phyloP scores from a whole-genome alignment of 2,797 vertebrate species.

The Takifugu ocellatus region DNA sequence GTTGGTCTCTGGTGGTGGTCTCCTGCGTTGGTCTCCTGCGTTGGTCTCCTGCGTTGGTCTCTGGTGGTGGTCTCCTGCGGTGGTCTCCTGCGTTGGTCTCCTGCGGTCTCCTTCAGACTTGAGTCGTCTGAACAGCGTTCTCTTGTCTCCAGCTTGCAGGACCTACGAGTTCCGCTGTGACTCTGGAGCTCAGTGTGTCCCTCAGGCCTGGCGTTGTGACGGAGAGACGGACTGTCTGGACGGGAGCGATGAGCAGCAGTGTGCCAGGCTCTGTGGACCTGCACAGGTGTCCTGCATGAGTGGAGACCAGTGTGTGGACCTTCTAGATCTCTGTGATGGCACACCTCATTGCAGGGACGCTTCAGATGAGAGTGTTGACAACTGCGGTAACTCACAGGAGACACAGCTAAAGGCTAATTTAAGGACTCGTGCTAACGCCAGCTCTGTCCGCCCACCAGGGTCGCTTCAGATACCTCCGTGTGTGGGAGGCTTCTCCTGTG shows the following conservation, averaged over 20 bases:
- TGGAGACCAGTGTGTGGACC: constrained; percentile 75
- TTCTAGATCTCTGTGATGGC: constrained; percentile 82
- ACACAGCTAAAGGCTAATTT: not conserved
- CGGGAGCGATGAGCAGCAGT: constrained; percentile 79
- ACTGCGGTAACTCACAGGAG: constrained; percentile 74
- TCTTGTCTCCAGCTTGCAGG: constrained; percentile 61
- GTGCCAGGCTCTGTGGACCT: constrained; percentile 65
- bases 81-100: too few species aligned
- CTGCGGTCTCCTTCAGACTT: too few species aligned
- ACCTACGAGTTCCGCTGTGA: constrained; percentile 77
- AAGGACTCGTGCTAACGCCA: not conserved
- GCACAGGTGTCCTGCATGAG: constrained; percentile 70
- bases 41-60: too few species aligned
- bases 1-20: too few species aligned
- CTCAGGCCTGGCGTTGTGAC: constrained; percentile 84
- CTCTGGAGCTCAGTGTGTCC: constrained; percentile 76
- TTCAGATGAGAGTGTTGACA: constrained; percentile 80
- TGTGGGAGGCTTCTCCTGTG: constrained; percentile 76
- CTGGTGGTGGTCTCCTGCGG: too few species aligned
- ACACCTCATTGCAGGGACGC: constrained; percentile 78
- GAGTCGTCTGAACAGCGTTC: too few species aligned
- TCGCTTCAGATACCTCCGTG: constrained; percentile 78
- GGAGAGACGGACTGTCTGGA: constrained; percentile 84
- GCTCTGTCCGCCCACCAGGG: constrained; percentile 52
- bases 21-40: too few species aligned